Evolutionary conservation across 2,797 vertebrate genomes (phyloP).

Genomic region (Betta splendens): DNA sequence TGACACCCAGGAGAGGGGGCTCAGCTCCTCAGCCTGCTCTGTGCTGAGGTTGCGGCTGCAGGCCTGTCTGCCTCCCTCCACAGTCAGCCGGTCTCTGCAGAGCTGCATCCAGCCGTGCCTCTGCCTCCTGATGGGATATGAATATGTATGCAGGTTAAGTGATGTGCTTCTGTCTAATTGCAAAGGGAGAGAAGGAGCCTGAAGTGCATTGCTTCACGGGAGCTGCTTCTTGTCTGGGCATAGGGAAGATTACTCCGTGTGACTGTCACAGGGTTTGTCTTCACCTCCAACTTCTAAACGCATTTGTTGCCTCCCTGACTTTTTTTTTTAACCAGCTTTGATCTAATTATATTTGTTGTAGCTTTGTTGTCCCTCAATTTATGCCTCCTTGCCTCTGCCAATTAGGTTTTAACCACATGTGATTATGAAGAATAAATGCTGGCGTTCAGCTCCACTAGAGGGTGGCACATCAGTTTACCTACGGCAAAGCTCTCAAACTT

Average conservation of each 20-base stretch:
- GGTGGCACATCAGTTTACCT: conserved; percentile 75
- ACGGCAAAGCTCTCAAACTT: conserved; percentile 71
- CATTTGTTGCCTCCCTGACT: conserved; percentile 15
- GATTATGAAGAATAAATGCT: conserved; percentile 83
- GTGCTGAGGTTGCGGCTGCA: conserved; percentile 23
- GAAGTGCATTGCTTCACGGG: conserved; percentile 57
- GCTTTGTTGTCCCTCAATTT: conserved; percentile 68
- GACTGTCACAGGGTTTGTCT: conserved; percentile 8
- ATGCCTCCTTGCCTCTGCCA: conserved; percentile 73
- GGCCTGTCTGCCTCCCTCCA: conserved; percentile 20
- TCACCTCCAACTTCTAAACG: conserved; percentile 9
- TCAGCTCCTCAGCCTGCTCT: conserved; percentile 8
- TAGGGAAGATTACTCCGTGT: conserved; percentile 21
- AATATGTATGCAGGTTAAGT: conserved; percentile 78
- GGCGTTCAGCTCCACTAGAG: conserved; percentile 80
- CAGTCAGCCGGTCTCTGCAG: conserved; percentile 37
- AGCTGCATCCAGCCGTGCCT: conserved; percentile 49
- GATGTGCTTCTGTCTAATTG: conserved; percentile 71
- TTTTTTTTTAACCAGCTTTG: conserved; percentile 40
- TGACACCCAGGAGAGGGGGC: conserved; percentile 47
- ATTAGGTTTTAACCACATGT: conserved; percentile 81
- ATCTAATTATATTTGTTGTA: conserved; percentile 63
- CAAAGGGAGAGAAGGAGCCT: conserved; percentile 53
- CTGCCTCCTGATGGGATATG: conserved; percentile 59
- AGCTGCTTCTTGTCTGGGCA: conserved; percentile 35